Conservation (phyloP, 2,888 invertebrate species). For the Standfussiana lucernea region DNA sequence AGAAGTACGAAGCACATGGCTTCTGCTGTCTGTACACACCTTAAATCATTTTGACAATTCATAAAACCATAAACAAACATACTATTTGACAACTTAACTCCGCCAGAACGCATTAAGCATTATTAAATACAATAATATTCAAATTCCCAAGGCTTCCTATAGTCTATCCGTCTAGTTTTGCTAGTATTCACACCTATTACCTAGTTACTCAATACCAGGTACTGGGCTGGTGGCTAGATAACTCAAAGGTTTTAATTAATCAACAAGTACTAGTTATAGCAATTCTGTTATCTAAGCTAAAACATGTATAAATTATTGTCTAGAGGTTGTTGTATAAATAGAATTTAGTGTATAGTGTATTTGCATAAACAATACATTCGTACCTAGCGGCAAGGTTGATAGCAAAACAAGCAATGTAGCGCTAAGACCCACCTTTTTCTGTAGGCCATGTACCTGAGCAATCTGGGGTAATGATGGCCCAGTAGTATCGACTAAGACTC, state of each 20-base stretch:
- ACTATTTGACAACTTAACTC: constrained; percentile 3
- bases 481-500: background rate
- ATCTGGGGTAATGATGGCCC: background rate
- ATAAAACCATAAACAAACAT: constrained; percentile 24
- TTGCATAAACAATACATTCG: constrained; percentile 14
- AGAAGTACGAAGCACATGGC: background rate
- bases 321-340: constrained; percentile 11
- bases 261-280: constrained; percentile 28
- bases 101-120: constrained; percentile 11
- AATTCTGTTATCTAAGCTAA: constrained; percentile 35
- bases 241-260: constrained; percentile 44
- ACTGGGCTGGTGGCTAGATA: constrained; percentile 20
- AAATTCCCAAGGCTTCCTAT: constrained; percentile 48
- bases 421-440: background rate
- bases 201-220: background rate
- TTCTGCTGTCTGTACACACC: background rate
- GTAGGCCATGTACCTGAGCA: background rate
- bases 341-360: constrained; percentile 6
- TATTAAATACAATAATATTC: constrained; percentile 40
- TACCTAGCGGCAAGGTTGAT: background rate
- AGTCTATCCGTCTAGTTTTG: constrained; percentile 21
- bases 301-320: constrained; percentile 40
- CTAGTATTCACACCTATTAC: constrained; percentile 41
- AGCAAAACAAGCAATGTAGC: background rate
- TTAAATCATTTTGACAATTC: background rate